phyloP scores from a whole-genome alignment of 2,888 invertebrate species.

The Polydesmus complanatus region DNA sequence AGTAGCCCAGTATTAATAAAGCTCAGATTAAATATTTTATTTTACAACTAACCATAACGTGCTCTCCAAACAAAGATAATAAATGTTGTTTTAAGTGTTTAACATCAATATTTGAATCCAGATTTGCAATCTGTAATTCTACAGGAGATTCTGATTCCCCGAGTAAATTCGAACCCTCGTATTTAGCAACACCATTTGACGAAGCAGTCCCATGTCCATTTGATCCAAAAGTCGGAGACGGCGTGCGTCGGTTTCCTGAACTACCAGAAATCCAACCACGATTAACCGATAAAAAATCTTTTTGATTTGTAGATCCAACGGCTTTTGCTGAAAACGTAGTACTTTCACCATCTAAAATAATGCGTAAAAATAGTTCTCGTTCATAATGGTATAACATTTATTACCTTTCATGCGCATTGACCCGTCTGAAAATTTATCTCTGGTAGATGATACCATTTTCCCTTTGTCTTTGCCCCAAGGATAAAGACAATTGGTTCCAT shows the following conservation, averaged over 20 bases:
- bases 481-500: too few species aligned
- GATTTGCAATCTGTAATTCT: slow-evolving; percentile 50
- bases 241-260: not conserved
- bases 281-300: not conserved
- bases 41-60: slow-evolving; percentile 41
- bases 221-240: not conserved
- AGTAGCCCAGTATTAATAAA: not conserved
- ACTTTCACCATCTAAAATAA: too few species aligned
- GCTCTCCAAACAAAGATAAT: slow-evolving; percentile 47
- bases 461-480: too few species aligned
- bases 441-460: too few species aligned
- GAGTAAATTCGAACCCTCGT: not conserved
- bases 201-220: not conserved
- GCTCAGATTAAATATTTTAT: slow-evolving; percentile 1
- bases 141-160: slow-evolving; percentile 29
- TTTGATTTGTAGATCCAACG: not conserved
- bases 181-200: not conserved
- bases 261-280: not conserved
- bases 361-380: too few species aligned
- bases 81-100: slow-evolving; percentile 51
- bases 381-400: too few species aligned
- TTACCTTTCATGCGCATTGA: too few species aligned
- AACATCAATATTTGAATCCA: slow-evolving; percentile 52
- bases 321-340: not conserved
- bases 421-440: too few species aligned